Evolutionary conservation across 2,113 vertebrate genomes (phyloP), one percentile per base, ranked within the genome.

Genomic region (Coracopsis vasa): DNA sequence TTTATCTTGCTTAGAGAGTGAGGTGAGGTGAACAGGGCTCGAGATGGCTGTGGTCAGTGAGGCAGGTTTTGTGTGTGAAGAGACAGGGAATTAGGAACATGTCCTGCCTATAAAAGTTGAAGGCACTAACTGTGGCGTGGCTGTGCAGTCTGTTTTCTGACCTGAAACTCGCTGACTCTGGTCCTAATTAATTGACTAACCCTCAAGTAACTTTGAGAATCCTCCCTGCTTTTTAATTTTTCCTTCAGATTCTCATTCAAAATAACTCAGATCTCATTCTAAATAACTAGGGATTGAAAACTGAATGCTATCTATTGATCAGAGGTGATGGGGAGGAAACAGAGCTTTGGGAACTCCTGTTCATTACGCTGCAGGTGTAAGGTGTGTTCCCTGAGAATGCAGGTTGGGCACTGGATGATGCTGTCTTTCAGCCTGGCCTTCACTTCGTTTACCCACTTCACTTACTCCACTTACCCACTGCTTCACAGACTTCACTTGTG

Each of bases 381-480:
- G 60, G 12, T n/a, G 5, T 1, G 23, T 14, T 61, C 35, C 72
- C 56, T 58, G 33, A 58, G 56, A 58, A 58, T 16, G 33, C 56
- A 58, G 33, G 33, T 35, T 58, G 33, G 56, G 56, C 56, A 23
- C 7, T 5, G n/a, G 51, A 20, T 35, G 53, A 11, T 13, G 44
- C 53, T 53, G 9, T 44, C 42, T 24, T 24, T 6, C 5, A 42
- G 73, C 41, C 42, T 23, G 23, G 45, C n/a, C 33, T 58, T 35
- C 56, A 23, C 21, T 58, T 35, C 3, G 2, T 21, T 58, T n/a
- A 58, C 54, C 33, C 54, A n/a, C 21, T 58, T 58, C 54, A 58
- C 54, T 58, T 58, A n/a, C 33, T n/a, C 33, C 33, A 23, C 98
- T 98, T 97, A 98, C 98, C 98, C 95, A 95, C 72, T 97, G 97